A percentile compares a stretch with the other conserved stretches of the same genome.
These are phyloP conservation scores for Drosophila simulans DNA, from an alignment of 1,140 invertebrate genomes.

Conservation along the genomic window DNA sequence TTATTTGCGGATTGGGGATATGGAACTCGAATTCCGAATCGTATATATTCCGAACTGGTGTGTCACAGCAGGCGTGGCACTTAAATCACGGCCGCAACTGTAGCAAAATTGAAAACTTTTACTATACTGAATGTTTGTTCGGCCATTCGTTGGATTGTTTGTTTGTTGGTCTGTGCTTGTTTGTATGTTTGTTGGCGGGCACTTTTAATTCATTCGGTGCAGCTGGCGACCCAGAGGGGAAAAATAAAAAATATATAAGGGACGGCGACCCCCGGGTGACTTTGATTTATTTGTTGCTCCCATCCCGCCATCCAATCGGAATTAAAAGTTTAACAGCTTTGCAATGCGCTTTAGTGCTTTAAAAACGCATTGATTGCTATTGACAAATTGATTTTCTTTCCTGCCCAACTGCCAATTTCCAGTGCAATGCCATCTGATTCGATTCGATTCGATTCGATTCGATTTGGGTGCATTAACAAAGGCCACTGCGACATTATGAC, in stretches of 20 bases:
- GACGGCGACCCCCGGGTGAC: constrained; percentile 35
- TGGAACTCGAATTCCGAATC: constrained; percentile 13
- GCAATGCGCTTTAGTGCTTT: constrained; percentile 40
- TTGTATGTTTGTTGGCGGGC: constrained; percentile 37
- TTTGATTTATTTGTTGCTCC: constrained; percentile 73
- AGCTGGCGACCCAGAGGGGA: constrained; percentile 41
- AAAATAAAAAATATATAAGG: too few species aligned
- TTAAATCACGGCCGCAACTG: constrained; percentile 74
- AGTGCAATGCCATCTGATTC: constrained; percentile 22
- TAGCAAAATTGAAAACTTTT: constrained; percentile 75
- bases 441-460: not conserved
- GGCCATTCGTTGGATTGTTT: constrained; percentile 22
- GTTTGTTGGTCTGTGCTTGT: constrained; percentile 19
- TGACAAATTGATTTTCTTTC: constrained; percentile 73
- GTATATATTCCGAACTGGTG: constrained; percentile 23
- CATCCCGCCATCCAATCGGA: constrained; percentile 64
- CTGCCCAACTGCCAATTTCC: constrained; percentile 45
- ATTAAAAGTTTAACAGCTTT: constrained; percentile 72
- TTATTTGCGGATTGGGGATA: constrained; percentile 42
- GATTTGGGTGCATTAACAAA: constrained; percentile 60
- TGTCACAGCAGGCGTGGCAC: constrained; percentile 37
- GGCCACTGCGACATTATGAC: constrained; percentile 49
- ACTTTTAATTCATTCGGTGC: constrained; percentile 72
- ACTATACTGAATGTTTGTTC: constrained; percentile 32
- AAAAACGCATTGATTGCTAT: constrained; percentile 58